Evolutionary conservation across 92 coral and sea anemone genomes (phyloP), one percentile per base, ranked within the genome.

Genomic region (Metridium senile): DNA sequence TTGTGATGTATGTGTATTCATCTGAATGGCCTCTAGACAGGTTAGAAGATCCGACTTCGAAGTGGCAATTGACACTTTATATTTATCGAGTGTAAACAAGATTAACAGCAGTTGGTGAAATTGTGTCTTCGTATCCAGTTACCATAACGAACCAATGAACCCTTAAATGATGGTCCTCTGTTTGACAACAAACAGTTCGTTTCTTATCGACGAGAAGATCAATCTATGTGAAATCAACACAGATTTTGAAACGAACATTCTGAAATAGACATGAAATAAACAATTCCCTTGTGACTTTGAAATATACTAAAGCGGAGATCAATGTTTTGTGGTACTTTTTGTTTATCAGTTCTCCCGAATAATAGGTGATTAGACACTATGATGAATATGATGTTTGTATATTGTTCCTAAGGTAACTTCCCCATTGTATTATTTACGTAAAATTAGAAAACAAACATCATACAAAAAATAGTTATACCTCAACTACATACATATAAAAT

Each of bases 21-120:
- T n/a, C n/a, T n/a, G n/a, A 3, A 54, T 54, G 59, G 59, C 6
- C 49, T 39, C 13, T 20, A 54, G 4, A 54, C 17, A 20, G n/a
- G 4, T 54, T 2, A 13, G 59, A 54, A 54, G 59, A 20, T 21
- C 59, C 17, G 20, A 54, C n/a, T 10, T 20, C 25, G 13, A 39
- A 39, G 49, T 39, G 49, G 8, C 49, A 13, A 39, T 54, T 54
- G 21, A 21, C 59, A 54, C 59, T 54, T n/a, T n/a, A n/a, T 9
- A 54, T 54, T 54, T 54, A 54, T 9, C 21, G 59, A 54, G 59
- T 54, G 59, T 54, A 54, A 54, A 54, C 59, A 54, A 13, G 59
- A 54, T 54, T 54, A 54, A 21, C 59, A 21, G 25, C 59, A 54
- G 59, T 54, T 21, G 25, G 23, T 54, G 59, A 54, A 54, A 16